Conservation (phyloP, 1,140 invertebrate genomes). For the Cepaea nemoralis region DNA sequence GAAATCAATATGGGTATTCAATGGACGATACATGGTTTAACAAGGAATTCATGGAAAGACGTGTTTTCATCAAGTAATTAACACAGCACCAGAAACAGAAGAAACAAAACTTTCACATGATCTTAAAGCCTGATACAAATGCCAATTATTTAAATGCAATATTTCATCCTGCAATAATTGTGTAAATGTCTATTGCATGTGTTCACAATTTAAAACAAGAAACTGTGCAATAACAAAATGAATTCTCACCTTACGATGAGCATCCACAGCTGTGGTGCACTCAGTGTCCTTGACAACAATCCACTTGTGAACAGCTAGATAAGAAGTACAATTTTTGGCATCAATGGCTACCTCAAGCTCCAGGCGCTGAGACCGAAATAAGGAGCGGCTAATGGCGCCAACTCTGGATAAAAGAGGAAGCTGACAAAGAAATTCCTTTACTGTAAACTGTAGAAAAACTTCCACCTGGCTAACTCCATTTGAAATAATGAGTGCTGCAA, state of each 20-base stretch:
- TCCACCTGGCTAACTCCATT: slow-evolving; percentile 49
- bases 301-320: slow-evolving; percentile 56
- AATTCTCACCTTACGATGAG: slow-evolving; percentile 33
- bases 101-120: no score
- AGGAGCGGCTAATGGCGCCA: slow-evolving; percentile 38
- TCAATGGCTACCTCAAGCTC: slow-evolving; percentile 55
- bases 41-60: no score
- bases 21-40: no score
- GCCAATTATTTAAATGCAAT: no score
- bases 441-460: slow-evolving; percentile 43
- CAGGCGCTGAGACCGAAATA: slow-evolving; percentile 45
- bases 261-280: slow-evolving; percentile 34
- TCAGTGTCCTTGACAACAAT: slow-evolving; percentile 43
- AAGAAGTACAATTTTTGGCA: slow-evolving; percentile 49
- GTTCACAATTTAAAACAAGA: no score
- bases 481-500: slow-evolving; percentile 42
- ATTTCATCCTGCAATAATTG: no score
- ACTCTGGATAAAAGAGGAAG: slow-evolving; percentile 47
- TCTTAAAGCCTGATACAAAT: no score
- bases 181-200: no score
- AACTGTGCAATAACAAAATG: neutral
- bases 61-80: no score
- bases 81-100: no score
- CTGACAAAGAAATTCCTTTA: slow-evolving; percentile 53
- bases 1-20: no score